A percentile compares a stretch with the other conserved stretches of the same genome.
These are phyloP conservation scores for Chaitophorus viminalis DNA, from an alignment of 2,888 invertebrate species.

Conservation along the genomic window DNA sequence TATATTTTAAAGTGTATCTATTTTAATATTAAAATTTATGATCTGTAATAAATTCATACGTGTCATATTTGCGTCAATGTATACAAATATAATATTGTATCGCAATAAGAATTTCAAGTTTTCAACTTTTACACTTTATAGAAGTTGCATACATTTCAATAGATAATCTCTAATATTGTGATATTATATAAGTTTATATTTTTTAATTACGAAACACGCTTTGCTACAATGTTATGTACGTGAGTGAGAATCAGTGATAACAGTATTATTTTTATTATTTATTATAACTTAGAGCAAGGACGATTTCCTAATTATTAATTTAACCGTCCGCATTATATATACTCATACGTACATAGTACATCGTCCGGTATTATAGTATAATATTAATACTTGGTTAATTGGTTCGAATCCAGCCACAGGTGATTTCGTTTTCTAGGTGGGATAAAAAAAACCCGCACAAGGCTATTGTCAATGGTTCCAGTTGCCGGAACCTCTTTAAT, in stretches of 20 bases:
- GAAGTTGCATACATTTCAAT: background rate
- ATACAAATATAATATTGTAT: too few relatives aligned
- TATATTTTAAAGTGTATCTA: too few relatives aligned
- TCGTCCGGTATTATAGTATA: too few relatives aligned
- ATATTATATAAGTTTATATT: background rate
- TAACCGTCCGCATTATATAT: background rate
- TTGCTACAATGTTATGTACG: constrained; percentile 15
- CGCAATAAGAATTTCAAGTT: background rate
- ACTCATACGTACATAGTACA: background rate
- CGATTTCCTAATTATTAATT: constrained; percentile 18
- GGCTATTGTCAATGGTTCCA: too few relatives aligned
- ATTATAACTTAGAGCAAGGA: background rate
- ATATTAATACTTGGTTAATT: too few relatives aligned
- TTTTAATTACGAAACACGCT: constrained; percentile 11
- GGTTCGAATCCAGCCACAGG: too few relatives aligned
- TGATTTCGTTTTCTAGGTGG: background rate
- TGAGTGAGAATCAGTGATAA: constrained; percentile 15
- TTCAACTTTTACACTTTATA: background rate
- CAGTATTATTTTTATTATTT: background rate
- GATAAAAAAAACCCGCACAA: background rate
- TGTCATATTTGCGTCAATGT: too few relatives aligned
- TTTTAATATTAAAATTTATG: too few relatives aligned
- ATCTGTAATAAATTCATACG: too few relatives aligned
- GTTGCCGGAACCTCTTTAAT: too few relatives aligned
- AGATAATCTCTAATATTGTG: background rate